Conservation (phyloP, 2,113 vertebrate genomes). For the Nothocercus nigrocapillus region DNA sequence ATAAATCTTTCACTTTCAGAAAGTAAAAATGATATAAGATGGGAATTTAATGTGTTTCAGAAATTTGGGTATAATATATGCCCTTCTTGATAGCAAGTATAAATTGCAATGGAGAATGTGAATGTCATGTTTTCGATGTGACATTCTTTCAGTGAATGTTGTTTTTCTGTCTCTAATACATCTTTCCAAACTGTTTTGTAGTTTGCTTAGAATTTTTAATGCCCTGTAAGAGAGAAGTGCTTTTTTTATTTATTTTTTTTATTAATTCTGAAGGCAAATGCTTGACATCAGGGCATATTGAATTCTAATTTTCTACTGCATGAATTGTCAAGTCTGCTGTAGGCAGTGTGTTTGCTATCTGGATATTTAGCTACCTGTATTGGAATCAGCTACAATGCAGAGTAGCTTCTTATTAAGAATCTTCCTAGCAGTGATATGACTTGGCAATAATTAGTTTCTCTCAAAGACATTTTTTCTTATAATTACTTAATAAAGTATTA, state of each 20-base stretch:
- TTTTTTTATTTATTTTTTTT: neutral
- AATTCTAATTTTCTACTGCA: neutral
- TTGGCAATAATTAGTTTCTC: neutral
- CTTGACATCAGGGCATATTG: neutral
- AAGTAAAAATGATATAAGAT: neutral
- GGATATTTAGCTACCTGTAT: neutral
- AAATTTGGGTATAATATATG: neutral
- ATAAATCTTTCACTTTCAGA: neutral
- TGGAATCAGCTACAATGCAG: neutral
- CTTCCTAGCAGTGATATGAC: neutral
- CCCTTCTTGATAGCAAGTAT: neutral
- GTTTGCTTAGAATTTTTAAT: neutral
- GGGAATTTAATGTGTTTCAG: neutral
- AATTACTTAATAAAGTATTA: too few relatives aligned
- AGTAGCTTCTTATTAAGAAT: constrained; percentile 2
- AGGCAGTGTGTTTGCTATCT: neutral
- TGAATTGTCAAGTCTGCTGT: neutral
- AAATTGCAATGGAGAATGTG: neutral
- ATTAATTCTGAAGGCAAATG: neutral
- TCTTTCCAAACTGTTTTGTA: neutral
- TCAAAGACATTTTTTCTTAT: neutral
- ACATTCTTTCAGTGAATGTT: neutral
- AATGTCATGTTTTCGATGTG: neutral
- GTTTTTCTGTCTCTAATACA: neutral
- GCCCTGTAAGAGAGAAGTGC: neutral